phyloP scores from a whole-genome alignment of 2,888 invertebrate genomes.

The Lasioglossum leucozonium region DNA sequence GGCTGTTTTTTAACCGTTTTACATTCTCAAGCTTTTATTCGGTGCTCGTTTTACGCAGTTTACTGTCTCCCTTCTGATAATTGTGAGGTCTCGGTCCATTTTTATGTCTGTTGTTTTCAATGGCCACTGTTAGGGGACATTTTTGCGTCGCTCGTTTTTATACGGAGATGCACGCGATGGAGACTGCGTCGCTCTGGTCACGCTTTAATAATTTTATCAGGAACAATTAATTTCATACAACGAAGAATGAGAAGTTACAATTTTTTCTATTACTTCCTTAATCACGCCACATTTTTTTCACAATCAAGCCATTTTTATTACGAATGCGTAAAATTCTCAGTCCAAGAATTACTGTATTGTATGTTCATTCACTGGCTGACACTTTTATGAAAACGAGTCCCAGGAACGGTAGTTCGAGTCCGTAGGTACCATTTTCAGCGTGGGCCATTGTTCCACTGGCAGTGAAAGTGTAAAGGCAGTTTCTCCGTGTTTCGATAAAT shows the following conservation, averaged over 20 bases:
- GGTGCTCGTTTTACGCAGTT: not conserved
- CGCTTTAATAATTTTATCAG: too few species aligned
- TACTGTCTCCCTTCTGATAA: too few species aligned
- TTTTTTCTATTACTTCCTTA: not conserved
- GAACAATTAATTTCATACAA: not conserved
- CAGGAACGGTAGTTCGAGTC: not conserved
- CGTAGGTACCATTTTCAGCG: not conserved
- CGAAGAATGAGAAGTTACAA: not conserved
- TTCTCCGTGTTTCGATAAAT: not conserved
- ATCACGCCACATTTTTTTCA: not conserved
- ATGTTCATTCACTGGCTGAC: not conserved
- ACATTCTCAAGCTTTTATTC: conserved; percentile 2
- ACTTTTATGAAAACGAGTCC: not conserved
- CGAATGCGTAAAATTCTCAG: too few species aligned
- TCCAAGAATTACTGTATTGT: not conserved
- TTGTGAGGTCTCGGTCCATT: not conserved
- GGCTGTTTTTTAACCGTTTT: not conserved
- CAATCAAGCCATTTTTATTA: too few species aligned
- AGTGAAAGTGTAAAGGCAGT: not conserved
- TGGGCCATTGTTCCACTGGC: not conserved
- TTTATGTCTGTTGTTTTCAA: not conserved
- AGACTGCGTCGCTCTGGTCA: too few species aligned
- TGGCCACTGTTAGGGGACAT: not conserved
- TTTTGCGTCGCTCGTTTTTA: not conserved
- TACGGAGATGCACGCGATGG: too few species aligned